phyloP scores from a whole-genome alignment of 2,113 vertebrate species.

The Mola mola region DNA sequence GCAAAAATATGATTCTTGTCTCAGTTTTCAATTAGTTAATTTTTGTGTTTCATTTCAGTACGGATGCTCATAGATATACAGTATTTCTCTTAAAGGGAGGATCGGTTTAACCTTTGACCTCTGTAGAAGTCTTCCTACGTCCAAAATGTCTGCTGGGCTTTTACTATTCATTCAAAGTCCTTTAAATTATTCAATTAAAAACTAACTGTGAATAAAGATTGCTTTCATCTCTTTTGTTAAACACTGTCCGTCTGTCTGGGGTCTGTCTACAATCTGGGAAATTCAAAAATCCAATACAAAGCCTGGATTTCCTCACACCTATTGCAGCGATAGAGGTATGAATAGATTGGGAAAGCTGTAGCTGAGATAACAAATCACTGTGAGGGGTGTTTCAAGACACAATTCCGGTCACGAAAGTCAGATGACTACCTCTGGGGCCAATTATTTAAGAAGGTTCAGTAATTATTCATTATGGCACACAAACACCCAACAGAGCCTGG shows the following conservation, averaged over 20 bases:
- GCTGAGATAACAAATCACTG: constrained; percentile 31
- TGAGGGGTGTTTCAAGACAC: constrained; percentile 33
- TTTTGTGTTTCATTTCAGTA: constrained; percentile 73
- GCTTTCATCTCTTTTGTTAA: constrained; percentile 44
- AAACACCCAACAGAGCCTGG: constrained; percentile 39
- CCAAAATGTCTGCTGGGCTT: constrained; percentile 75
- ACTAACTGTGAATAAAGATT: constrained; percentile 61
- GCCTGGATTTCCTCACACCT: constrained; percentile 14
- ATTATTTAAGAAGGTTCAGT: constrained; percentile 69
- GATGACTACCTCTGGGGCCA: constrained; percentile 54
- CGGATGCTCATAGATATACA: constrained; percentile 59
- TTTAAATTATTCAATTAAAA: constrained; percentile 82
- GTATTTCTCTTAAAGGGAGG: constrained; percentile 84
- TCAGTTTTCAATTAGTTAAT: constrained; percentile 51
- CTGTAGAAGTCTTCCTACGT: constrained; percentile 87
- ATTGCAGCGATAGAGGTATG: too few species aligned
- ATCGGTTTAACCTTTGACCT: constrained; percentile 81
- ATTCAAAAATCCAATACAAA: constrained; percentile 10
- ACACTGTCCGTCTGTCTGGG: background rate
- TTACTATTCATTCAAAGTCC: constrained; percentile 81
- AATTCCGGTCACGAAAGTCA: constrained; percentile 53
- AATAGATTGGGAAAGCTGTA: constrained; percentile 17
- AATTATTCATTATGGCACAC: constrained; percentile 68
- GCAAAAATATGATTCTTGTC: constrained; percentile 55
- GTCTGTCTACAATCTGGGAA: constrained; percentile 1